Percentiles rank a stretch among this genome's conserved stretches.
These are phyloP conservation scores for Dilophus febrilis DNA, from an alignment of 2,888 invertebrate species.

Conservation along the genomic window DNA sequence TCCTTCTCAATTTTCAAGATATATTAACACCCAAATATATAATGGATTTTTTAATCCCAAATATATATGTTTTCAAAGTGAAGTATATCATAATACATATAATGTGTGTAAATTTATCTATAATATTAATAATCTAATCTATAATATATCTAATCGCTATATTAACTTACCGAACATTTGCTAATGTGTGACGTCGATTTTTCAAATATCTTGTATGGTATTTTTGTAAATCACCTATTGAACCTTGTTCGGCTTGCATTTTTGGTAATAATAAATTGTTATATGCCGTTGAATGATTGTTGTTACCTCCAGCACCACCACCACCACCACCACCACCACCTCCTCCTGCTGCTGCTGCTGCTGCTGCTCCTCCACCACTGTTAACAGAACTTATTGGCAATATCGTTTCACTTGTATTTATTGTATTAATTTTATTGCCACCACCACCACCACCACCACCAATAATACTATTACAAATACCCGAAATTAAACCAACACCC, in stretches of 20 bases:
- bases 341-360: constrained; percentile 16
- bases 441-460: constrained; percentile 2
- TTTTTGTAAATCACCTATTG: constrained; percentile 76
- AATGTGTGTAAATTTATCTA: too few relatives aligned
- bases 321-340: constrained; percentile 17
- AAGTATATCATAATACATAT: too few relatives aligned
- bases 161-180: constrained; percentile 89
- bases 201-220: constrained; percentile 74
- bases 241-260: constrained; percentile 87
- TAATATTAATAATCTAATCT: too few relatives aligned
- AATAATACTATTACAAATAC: constrained; percentile 19
- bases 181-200: constrained; percentile 74
- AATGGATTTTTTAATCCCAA: too few relatives aligned
- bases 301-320: constrained; percentile 8
- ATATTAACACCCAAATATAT: too few relatives aligned
- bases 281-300: constrained; percentile 14
- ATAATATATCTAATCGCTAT: too few relatives aligned
- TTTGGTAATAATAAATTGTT: constrained; percentile 36
- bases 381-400: constrained; percentile 6
- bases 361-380: constrained; percentile 13
- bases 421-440: too few relatives aligned
- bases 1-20: too few relatives aligned
- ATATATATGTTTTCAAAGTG: too few relatives aligned
- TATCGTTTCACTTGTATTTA: constrained; percentile 1
- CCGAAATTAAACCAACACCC: constrained; percentile 21